Conservation (phyloP, 1,140 invertebrate species). For the Venturia canescens region DNA sequence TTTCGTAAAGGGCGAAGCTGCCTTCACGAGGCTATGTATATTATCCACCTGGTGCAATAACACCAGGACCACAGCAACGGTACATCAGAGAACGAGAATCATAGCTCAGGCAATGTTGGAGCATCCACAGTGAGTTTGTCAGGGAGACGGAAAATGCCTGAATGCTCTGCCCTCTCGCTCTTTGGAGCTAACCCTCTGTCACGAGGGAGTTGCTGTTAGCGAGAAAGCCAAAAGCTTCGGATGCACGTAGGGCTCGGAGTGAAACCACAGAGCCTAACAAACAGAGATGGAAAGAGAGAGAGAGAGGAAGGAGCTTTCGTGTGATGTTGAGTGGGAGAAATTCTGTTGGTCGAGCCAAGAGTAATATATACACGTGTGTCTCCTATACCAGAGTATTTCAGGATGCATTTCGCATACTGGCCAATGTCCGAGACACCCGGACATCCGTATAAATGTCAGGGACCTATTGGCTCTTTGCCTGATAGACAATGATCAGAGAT, state of each 20-base stretch:
- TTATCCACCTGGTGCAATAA: slow-evolving; percentile 30
- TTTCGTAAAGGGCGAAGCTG: neutral
- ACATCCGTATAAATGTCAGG: neutral
- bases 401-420: slow-evolving; percentile 69
- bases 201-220: slow-evolving; percentile 37
- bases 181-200: slow-evolving; percentile 29
- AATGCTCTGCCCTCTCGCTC: neutral
- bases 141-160: slow-evolving; percentile 4
- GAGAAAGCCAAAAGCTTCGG: slow-evolving; percentile 34
- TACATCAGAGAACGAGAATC: slow-evolving; percentile 71
- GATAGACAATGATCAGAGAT: neutral
- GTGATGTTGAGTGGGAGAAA: slow-evolving; percentile 9
- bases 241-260: neutral
- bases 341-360: slow-evolving; percentile 30
- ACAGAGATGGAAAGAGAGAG: slow-evolving; percentile 46
- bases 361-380: slow-evolving; percentile 13
- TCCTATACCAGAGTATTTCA: neutral
- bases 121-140: slow-evolving; percentile 8
- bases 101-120: slow-evolving; percentile 63
- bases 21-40: neutral
- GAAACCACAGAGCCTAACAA: slow-evolving; percentile 16
- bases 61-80: slow-evolving; percentile 53
- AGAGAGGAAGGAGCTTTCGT: slow-evolving; percentile 2
- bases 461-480: slow-evolving; percentile 12
- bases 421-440: slow-evolving; percentile 20